Percentiles rank a stretch among this genome's conserved stretches.
Conservation (phyloP, 2,797 vertebrate genomes). For the Vespertilio murinus region DNA sequence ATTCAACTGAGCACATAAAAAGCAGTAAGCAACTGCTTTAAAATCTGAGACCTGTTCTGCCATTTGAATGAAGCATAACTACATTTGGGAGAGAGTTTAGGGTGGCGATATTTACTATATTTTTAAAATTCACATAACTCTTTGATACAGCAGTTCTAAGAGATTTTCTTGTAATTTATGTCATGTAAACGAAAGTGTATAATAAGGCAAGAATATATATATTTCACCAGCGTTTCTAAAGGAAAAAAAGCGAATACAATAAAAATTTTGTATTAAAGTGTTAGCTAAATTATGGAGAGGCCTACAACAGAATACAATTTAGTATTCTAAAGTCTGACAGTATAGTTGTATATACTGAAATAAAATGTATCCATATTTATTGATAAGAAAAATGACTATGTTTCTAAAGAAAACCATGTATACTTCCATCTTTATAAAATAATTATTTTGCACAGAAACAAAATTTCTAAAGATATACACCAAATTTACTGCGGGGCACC, state of each 20-base stretch:
- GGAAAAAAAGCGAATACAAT: background rate
- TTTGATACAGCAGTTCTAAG: background rate
- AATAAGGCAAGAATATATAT: background rate
- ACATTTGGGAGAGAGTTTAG: background rate
- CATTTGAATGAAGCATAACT: background rate
- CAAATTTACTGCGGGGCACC: background rate
- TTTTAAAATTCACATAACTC: background rate
- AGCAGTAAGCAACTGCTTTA: background rate
- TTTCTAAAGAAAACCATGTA: background rate
- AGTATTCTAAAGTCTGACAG: background rate
- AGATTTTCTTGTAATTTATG: slow-evolving; percentile 1
- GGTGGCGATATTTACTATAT: background rate
- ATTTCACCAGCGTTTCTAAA: background rate
- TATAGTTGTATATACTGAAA: background rate
- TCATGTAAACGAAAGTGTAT: background rate
- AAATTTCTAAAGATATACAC: background rate
- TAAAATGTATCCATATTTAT: background rate
- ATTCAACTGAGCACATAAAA: background rate
- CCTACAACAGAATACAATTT: background rate
- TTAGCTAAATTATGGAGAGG: background rate
- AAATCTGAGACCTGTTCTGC: background rate
- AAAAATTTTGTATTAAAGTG: background rate
- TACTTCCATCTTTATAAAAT: background rate
- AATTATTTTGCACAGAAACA: background rate
- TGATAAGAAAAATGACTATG: background rate